A percentile compares a stretch with the other conserved stretches of the same genome.
phyloP scores from a whole-genome alignment of 2,888 invertebrate genomes.

The Drosophila greeni region DNA sequence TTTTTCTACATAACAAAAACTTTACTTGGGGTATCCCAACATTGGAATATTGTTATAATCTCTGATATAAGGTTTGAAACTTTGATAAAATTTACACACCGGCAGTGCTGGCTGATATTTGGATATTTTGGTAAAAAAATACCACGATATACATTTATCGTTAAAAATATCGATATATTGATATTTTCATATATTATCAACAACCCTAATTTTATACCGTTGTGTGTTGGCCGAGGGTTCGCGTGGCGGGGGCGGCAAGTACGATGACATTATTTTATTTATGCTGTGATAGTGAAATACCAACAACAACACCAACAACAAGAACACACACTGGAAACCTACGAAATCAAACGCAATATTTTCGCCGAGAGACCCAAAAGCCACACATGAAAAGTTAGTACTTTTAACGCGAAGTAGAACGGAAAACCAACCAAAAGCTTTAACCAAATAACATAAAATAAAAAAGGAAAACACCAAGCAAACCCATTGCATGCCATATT shows the following conservation, averaged over 20 bases:
- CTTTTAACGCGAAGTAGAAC: constrained; percentile 30
- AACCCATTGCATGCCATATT: constrained; percentile 31
- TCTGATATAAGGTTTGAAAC: too few relatives aligned
- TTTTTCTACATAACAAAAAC: too few relatives aligned
- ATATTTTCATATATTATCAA: too few relatives aligned
- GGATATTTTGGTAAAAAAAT: too few relatives aligned
- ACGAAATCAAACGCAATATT: constrained; percentile 66
- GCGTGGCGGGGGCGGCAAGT: constrained; percentile 53
- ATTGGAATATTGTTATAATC: too few relatives aligned
- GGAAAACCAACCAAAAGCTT: constrained; percentile 63
- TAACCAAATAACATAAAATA: constrained; percentile 51
- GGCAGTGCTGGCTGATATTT: too few relatives aligned
- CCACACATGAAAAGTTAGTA: constrained; percentile 12
- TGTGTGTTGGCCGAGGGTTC: constrained; percentile 50
- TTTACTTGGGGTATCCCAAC: too few relatives aligned
- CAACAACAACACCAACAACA: constrained; percentile 44
- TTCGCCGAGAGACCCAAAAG: constrained; percentile 46
- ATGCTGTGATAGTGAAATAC: constrained; percentile 70
- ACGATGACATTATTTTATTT: constrained; percentile 60
- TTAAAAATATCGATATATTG: background rate
- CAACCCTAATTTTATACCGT: constrained; percentile 10
- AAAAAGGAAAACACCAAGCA: constrained; percentile 63
- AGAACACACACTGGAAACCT: constrained; percentile 30
- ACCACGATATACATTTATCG: too few relatives aligned
- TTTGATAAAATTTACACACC: too few relatives aligned